Conservation (phyloP, 2,113 vertebrate species). For the Turnix velox region DNA sequence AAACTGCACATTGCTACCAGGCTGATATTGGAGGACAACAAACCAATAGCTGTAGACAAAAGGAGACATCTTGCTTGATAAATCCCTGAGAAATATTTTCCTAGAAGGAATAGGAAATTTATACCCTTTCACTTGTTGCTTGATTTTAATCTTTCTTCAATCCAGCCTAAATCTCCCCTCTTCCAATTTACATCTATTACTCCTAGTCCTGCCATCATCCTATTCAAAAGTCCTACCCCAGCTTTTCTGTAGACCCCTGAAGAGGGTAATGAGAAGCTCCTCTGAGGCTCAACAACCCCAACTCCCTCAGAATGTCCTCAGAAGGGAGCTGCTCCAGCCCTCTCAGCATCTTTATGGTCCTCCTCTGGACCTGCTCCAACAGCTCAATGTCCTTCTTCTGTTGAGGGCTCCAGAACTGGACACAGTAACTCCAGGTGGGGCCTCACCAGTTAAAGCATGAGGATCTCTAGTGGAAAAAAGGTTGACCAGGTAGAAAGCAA, state of each 20-base stretch:
- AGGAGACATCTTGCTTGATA: neutral
- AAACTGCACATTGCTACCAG: neutral
- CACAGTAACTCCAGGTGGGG: neutral
- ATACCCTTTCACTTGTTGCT: too few species aligned
- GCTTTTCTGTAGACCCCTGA: too few species aligned
- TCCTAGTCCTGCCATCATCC: too few species aligned
- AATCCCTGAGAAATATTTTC: neutral
- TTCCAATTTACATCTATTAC: too few species aligned
- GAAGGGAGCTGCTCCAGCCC: too few species aligned
- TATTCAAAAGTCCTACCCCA: too few species aligned
- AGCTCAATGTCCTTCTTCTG: neutral
- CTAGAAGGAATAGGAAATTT: neutral
- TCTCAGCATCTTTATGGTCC: neutral
- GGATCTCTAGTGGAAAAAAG: neutral
- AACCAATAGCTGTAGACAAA: neutral
- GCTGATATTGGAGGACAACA: neutral
- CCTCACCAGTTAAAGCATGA: neutral
- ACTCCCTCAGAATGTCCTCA: too few species aligned
- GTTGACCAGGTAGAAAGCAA: neutral
- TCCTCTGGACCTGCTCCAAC: neutral
- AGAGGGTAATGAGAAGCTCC: too few species aligned
- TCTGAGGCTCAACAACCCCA: neutral
- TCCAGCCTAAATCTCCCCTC: too few species aligned
- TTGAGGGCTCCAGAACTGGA: neutral
- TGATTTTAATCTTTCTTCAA: too few species aligned